Evolutionary conservation across 2,888 invertebrate species (phyloP), one percentile per base, ranked within the genome.

Genomic region (Calliopum simillimum): DNA sequence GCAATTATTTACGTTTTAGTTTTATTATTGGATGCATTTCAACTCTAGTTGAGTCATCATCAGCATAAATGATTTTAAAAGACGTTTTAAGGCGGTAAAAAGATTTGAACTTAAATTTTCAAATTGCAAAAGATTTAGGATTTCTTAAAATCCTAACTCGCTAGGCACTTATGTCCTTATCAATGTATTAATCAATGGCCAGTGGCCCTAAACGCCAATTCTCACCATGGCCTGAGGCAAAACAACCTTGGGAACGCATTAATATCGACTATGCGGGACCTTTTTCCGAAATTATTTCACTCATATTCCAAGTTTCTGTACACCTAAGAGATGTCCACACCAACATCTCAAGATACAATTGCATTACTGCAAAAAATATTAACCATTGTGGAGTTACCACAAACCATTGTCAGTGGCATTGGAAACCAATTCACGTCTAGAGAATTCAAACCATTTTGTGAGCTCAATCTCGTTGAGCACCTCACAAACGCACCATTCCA

Each of bases 341-440:
- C 71, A n/a, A 77, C 77, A 71, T 69, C 77, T 13, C 58, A 71
- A 3, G 76, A 73, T 64, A 79, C 76, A 3, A 68, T 79, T 23
- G 70, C 77, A 4, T 70, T 70, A 2, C 51, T 67, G n/a, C 68
- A 70, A 55, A 66, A 68, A 62, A 71, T 72, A 16, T 79, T 79
- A 75, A 66, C 78, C 13, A 71, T 78, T 8, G 77, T 77, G 69
- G 79, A 76, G 4, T 25, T 77, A 16, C 77, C 79, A 33, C 69
- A 74, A 68, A 69, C 73, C 4, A 71, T 78, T 2, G 77, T 78
- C 2, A 75, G 76, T 1, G 78, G 78, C 67, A 81, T 80, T 70
- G 77, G 77, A 19, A 62, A 76, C 6, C 76, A 76, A 19, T 76
- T 80, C 61, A 65, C 51, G 13, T 63, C 70, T 4, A 53, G 65